Evolutionary conservation across 2,888 invertebrate species (phyloP).

Genomic region (Drosophila subsilvestris): DNA sequence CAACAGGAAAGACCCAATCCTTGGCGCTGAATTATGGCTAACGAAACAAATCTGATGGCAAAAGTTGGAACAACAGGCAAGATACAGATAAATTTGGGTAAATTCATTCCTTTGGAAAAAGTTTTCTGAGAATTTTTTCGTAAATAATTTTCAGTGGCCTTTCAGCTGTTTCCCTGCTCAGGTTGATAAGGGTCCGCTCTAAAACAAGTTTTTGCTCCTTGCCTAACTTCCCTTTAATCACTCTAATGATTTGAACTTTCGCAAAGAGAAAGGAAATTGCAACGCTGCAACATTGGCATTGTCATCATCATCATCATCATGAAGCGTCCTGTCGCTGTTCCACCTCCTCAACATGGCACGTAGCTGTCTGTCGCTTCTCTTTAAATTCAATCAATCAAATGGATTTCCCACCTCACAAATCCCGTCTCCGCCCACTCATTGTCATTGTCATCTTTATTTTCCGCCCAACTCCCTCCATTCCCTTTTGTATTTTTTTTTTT

Average conservation of each 20-base stretch:
- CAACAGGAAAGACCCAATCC: no score
- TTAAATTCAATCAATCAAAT: conserved; percentile 75
- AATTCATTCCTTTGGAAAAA: no score
- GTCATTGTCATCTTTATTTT: conserved; percentile 17
- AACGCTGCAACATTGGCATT: conserved; percentile 54
- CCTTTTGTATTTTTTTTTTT: conserved; percentile 12
- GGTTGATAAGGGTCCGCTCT: conserved; percentile 24
- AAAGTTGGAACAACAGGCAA: no score
- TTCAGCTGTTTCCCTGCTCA: conserved; percentile 17
- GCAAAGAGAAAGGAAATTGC: conserved; percentile 47
- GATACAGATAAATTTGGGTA: no score
- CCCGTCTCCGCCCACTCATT: neutral
- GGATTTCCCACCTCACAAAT: conserved; percentile 47
- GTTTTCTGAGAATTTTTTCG: neutral
- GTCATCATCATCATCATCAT: neutral
- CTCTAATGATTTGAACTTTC: conserved; percentile 58
- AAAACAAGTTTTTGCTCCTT: conserved; percentile 15
- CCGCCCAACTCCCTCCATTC: neutral
- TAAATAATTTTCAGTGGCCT: neutral
- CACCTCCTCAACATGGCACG: conserved; percentile 33
- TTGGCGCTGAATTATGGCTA: no score
- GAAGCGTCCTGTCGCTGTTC: conserved; percentile 9
- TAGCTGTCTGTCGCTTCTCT: conserved; percentile 41
- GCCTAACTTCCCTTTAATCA: conserved; percentile 29
- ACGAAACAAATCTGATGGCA: no score